phyloP scores from a whole-genome alignment of 2,113 vertebrate genomes.

The Dasyurus viverrinus region DNA sequence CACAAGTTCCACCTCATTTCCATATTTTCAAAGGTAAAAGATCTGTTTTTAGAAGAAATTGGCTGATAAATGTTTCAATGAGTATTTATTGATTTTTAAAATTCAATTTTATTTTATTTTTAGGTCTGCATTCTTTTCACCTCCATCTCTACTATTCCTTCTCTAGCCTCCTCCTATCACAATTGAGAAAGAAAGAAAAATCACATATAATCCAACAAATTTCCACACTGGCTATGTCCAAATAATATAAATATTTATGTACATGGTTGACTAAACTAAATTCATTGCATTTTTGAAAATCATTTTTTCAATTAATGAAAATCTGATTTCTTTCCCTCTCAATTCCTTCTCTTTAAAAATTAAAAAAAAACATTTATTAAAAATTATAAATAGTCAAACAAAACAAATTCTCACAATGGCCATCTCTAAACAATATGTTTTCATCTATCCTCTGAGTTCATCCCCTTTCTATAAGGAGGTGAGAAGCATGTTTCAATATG shows the following conservation, averaged over 20 bases:
- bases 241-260: neutral
- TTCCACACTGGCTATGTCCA: neutral
- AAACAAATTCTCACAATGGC: neutral
- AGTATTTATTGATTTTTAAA: neutral
- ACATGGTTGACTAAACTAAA: neutral
- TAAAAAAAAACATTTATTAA: no score
- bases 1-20: neutral
- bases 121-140: neutral
- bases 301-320: neutral
- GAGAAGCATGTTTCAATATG: no score
- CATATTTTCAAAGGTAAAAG: conserved; percentile 22
- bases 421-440: neutral
- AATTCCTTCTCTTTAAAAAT: neutral
- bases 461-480: no score
- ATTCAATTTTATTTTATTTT: neutral
- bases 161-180: neutral
- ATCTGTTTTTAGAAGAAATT: neutral
- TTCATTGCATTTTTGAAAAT: neutral
- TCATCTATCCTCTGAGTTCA: neutral
- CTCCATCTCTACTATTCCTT: neutral
- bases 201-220: neutral
- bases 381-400: neutral
- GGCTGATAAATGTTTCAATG: neutral
- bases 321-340: neutral
- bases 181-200: neutral